These are phyloP conservation scores for Pogonomyrmex californicus DNA, from an alignment of 1,140 invertebrate species.

Conservation along the genomic window DNA sequence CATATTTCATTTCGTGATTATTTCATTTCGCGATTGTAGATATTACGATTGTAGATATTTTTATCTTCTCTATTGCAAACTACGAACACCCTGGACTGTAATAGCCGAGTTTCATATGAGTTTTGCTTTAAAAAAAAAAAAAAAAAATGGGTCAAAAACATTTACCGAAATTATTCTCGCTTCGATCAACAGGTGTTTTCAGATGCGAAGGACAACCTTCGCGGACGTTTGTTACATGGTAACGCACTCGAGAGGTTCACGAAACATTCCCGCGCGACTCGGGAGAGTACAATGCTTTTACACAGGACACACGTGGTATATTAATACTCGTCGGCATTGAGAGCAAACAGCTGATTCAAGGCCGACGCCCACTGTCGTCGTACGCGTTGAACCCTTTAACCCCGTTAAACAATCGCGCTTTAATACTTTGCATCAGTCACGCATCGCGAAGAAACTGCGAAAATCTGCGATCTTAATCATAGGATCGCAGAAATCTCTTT, in stretches of 20 bases:
- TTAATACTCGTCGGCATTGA: slow-evolving; percentile 80
- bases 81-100: not conserved
- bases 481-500: not conserved
- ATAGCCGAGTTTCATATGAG: no score
- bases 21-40: not conserved
- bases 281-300: slow-evolving; percentile 56
- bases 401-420: slow-evolving; percentile 1
- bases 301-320: slow-evolving; percentile 64
- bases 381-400: slow-evolving; percentile 23
- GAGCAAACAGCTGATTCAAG: slow-evolving; percentile 81
- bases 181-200: slow-evolving; percentile 49
- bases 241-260: not conserved
- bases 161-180: slow-evolving; percentile 13
- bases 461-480: not conserved
- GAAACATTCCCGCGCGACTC: slow-evolving; percentile 17
- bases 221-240: not conserved
- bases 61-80: not conserved
- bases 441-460: not conserved
- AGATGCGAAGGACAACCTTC: not conserved
- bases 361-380: slow-evolving; percentile 67
- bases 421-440: no score
- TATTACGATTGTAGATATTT: not conserved
- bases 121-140: not conserved
- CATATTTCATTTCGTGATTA: not conserved
- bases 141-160: not conserved